A percentile compares a stretch with the other conserved stretches of the same genome.
Conservation (phyloP, 1,140 invertebrate genomes). For the Armadillidium nasatum region DNA sequence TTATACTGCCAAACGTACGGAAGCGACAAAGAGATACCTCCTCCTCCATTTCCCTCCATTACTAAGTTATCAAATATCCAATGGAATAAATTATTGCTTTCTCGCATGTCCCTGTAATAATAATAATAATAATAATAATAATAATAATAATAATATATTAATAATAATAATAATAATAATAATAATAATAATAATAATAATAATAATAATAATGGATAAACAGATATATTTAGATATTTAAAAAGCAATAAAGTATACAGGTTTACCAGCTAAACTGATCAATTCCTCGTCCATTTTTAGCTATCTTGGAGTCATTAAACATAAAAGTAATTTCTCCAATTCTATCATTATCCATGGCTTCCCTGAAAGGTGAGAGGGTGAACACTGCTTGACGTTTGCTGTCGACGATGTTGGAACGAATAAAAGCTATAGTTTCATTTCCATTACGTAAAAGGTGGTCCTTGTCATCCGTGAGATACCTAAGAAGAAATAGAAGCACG, state of each 20-base stretch:
- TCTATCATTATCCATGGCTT: conserved; percentile 67
- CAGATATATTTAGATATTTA: background rate
- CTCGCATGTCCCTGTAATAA: conserved; percentile 69
- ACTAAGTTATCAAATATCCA: conserved; percentile 84
- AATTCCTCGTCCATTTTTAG: conserved; percentile 77
- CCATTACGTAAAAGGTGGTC: conserved; percentile 79
- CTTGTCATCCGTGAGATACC: conserved; percentile 62
- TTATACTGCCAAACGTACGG: conserved; percentile 94
- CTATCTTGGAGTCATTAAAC: conserved; percentile 75
- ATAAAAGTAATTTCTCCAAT: conserved; percentile 77
- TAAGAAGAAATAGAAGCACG: conserved; percentile 13
- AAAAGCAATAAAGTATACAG: background rate
- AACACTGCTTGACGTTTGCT: conserved; percentile 70
- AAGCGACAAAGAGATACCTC: conserved; percentile 76
- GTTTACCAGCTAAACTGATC: conserved; percentile 67
- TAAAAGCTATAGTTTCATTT: conserved; percentile 76
- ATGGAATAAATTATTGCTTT: conserved; percentile 90
- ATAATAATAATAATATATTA: no score
- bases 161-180: background rate
- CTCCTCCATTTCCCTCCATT: conserved; percentile 73
- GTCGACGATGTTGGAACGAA: conserved; percentile 72
- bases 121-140: no score
- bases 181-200: background rate
- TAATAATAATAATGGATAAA: background rate
- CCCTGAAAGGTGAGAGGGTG: conserved; percentile 76